Conservation (phyloP, 2,888 invertebrate species). For the Imbricaverruca yamaguchii region DNA sequence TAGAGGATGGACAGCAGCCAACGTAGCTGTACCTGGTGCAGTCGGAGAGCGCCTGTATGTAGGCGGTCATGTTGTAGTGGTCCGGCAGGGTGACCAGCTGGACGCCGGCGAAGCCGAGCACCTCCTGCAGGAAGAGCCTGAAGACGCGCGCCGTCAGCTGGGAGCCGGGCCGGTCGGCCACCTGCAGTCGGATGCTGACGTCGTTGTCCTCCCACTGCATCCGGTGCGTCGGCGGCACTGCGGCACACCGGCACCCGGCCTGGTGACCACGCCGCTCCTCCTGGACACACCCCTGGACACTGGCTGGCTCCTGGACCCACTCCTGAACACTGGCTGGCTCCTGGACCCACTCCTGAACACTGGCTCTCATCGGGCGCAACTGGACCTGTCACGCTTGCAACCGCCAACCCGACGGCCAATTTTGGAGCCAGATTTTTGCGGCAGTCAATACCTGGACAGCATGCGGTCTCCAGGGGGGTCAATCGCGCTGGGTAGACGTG, state of each 20-base stretch:
- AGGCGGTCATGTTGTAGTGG: constrained; percentile 5
- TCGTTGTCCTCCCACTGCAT: constrained; percentile 28
- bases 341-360: no score
- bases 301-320: no score
- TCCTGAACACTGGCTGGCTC: no score
- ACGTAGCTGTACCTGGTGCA: neutral
- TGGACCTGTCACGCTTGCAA: no score
- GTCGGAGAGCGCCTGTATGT: neutral
- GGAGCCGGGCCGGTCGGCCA: constrained; percentile 26
- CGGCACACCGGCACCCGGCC: neutral
- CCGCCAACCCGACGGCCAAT: no score
- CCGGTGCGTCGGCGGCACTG: constrained; percentile 17
- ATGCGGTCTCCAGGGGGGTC: no score
- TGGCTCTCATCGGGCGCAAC: no score
- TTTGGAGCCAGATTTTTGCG: no score
- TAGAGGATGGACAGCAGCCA: no score
- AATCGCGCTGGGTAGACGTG: no score
- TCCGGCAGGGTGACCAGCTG: neutral
- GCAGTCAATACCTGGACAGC: no score
- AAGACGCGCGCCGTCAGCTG: constrained; percentile 41
- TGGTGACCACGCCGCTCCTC: neutral
- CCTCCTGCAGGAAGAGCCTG: constrained; percentile 41
- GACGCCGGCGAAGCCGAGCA: constrained; percentile 42
- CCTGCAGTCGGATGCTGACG: constrained; percentile 24
- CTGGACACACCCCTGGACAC: no score